Conservation (phyloP, 1,140 invertebrate species). For the Drosophila mojavensis region DNA sequence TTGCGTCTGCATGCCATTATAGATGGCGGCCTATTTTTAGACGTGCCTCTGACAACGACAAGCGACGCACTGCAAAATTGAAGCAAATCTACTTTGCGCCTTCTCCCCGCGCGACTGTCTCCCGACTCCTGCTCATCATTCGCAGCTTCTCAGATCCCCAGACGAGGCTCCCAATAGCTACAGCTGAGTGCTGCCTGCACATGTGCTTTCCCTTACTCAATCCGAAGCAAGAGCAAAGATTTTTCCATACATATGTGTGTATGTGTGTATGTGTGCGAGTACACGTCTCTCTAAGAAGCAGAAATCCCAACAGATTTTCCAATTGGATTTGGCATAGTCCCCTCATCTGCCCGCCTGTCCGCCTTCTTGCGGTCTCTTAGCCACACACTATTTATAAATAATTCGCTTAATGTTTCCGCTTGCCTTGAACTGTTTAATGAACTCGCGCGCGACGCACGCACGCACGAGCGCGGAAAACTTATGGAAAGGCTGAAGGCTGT, state of each 20-base stretch:
- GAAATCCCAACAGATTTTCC: slow-evolving; percentile 44
- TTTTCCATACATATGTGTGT: background rate
- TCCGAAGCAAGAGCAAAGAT: slow-evolving; percentile 32
- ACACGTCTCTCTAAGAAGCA: slow-evolving; percentile 10
- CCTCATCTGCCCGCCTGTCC: slow-evolving; percentile 19
- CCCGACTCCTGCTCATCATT: background rate
- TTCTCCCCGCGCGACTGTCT: too few species aligned
- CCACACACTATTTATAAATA: slow-evolving; percentile 70
- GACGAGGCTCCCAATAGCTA: background rate
- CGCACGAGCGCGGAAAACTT: slow-evolving; percentile 10
- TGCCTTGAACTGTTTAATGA: slow-evolving; percentile 78
- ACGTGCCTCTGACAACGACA: slow-evolving; percentile 54
- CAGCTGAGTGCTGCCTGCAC: background rate
- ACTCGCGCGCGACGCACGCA: slow-evolving; percentile 44
- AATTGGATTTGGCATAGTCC: slow-evolving; percentile 27
- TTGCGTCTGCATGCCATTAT: slow-evolving; percentile 78
- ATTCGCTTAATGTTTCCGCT: slow-evolving; percentile 73
- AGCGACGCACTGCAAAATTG: slow-evolving; percentile 48
- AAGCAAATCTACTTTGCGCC: slow-evolving; percentile 11
- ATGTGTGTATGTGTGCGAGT: too few species aligned
- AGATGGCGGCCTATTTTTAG: slow-evolving; percentile 76
- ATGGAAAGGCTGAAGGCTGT: background rate
- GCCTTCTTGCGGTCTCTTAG: slow-evolving; percentile 14
- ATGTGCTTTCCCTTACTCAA: slow-evolving; percentile 50
- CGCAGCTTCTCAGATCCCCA: background rate